Evolutionary conservation across 2,113 vertebrate genomes (phyloP).

Genomic region (Sinosuthora webbiana): DNA sequence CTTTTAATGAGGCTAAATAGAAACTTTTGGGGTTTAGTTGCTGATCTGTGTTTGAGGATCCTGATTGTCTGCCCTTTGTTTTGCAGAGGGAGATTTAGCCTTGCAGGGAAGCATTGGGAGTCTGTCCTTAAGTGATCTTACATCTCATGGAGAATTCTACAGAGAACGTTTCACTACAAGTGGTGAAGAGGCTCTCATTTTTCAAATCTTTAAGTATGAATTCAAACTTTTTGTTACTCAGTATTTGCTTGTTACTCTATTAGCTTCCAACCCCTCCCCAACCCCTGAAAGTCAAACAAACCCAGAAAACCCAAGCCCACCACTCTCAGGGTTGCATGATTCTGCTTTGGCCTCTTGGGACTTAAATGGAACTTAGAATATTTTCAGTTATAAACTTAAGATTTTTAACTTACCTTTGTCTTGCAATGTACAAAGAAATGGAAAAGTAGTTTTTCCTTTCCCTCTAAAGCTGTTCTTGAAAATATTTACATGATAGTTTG

Average conservation of each 20-base stretch:
- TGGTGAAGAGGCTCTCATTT: constrained; percentile 92
- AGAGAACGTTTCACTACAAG: constrained; percentile 92
- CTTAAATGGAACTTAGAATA: background rate
- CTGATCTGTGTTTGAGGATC: background rate
- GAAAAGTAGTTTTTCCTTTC: background rate
- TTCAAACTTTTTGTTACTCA: background rate
- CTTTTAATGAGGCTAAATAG: background rate
- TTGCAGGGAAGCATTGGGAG: constrained; percentile 93
- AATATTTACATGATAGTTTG: background rate
- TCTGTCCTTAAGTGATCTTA: constrained; percentile 92
- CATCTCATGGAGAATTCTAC: constrained; percentile 92
- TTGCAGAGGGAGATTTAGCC: constrained; percentile 86
- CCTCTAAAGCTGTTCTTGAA: background rate
- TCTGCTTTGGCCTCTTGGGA: background rate
- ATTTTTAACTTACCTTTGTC: background rate
- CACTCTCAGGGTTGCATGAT: background rate
- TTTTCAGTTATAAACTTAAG: background rate
- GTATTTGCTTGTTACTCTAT: background rate
- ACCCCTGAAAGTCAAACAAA: background rate
- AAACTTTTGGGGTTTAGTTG: background rate
- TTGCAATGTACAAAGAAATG: background rate
- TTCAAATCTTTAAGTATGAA: constrained; percentile 88
- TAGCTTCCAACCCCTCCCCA: background rate
- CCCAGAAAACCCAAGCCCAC: background rate
- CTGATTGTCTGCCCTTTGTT: background rate